phyloP scores from a whole-genome alignment of 2,797 vertebrate species.

The Alcedo quadribrachys region DNA sequence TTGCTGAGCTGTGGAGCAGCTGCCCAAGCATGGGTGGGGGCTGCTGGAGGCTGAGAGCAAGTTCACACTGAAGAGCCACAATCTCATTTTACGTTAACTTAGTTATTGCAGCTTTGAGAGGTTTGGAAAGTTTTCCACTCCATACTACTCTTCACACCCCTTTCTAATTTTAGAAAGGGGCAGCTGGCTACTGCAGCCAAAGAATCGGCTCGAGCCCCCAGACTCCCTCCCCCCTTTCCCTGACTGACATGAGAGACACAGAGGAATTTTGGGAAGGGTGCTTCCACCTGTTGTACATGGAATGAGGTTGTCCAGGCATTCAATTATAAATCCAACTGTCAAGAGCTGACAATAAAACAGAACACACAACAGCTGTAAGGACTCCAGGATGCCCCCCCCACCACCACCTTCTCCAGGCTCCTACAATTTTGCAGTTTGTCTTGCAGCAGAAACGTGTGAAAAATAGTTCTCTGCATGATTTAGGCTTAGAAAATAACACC shows the following conservation, averaged over 20 bases:
- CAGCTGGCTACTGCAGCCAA: slow-evolving; percentile 67
- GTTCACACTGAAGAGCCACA: neutral
- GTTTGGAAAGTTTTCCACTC: slow-evolving; percentile 76
- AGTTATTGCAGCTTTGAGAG: slow-evolving; percentile 38
- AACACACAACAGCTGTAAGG: slow-evolving; percentile 49
- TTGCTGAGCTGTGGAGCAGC: neutral
- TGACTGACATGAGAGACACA: neutral
- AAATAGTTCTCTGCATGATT: neutral
- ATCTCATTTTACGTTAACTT: slow-evolving; percentile 44
- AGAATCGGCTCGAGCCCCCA: slow-evolving; percentile 1
- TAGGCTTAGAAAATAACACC: neutral
- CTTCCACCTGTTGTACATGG: slow-evolving; percentile 75
- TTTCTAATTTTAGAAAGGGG: slow-evolving; percentile 77
- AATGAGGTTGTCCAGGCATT: slow-evolving; percentile 42
- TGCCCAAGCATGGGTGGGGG: neutral
- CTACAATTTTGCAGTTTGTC: neutral
- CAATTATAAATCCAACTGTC: slow-evolving; percentile 66
- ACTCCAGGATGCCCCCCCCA: neutral
- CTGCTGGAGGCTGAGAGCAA: neutral
- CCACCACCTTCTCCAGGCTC: neutral
- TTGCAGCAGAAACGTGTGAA: neutral
- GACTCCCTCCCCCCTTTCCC: neutral
- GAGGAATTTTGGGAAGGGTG: slow-evolving; percentile 70
- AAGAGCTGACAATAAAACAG: slow-evolving; percentile 46
- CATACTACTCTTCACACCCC: slow-evolving; percentile 58